These are phyloP conservation scores for Sepioteuthis lessoniana DNA, from an alignment of 2,888 invertebrate genomes.

Conservation along the genomic window DNA sequence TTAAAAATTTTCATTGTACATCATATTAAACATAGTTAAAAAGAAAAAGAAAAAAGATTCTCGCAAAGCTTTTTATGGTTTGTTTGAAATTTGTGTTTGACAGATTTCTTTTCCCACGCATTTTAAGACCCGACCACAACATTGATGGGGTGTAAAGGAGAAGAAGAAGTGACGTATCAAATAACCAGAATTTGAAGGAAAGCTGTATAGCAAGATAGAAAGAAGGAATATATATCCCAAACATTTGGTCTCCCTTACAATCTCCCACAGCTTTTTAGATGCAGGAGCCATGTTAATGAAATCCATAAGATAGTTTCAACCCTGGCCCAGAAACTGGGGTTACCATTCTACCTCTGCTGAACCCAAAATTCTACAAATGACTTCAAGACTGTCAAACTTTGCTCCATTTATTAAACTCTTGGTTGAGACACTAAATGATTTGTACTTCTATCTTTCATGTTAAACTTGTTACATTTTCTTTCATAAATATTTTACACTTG, in stretches of 20 bases:
- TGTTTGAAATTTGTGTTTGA: not conserved
- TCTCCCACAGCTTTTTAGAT: not conserved
- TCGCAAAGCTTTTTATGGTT: not conserved
- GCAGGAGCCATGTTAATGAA: not conserved
- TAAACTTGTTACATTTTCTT: no score
- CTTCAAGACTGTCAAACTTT: not conserved
- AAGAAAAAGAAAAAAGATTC: not conserved
- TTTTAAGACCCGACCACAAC: not conserved
- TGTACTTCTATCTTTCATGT: not conserved
- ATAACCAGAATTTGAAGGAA: not conserved
- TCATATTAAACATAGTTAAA: not conserved
- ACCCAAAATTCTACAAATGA: not conserved
- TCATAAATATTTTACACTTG: no score
- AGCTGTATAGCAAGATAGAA: not conserved
- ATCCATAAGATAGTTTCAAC: not conserved
- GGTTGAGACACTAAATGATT: not conserved
- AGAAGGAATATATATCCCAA: not conserved
- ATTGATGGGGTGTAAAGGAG: not conserved
- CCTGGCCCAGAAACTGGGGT: not conserved
- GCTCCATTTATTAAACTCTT: not conserved
- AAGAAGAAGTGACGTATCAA: not conserved
- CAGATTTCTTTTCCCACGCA: slow-evolving; percentile 10
- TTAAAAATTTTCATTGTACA: no score
- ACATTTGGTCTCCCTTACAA: not conserved
- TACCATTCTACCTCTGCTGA: not conserved